Conservation (phyloP, 2,888 invertebrate species). For the Aquatica leii region DNA sequence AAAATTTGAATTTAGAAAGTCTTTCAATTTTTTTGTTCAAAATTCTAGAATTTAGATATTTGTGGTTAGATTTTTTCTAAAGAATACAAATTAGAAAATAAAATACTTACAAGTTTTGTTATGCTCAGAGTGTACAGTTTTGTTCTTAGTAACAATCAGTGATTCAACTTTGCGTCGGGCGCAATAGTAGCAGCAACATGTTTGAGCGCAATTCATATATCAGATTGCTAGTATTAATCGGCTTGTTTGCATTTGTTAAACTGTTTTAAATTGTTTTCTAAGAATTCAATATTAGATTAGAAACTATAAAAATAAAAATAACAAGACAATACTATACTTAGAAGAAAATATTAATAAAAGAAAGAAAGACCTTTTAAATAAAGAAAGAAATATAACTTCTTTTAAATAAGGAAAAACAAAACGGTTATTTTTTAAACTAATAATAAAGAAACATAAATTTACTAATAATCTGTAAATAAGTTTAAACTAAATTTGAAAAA, state of each 20-base stretch:
- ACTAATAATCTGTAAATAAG: background rate
- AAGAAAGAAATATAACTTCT: too few species aligned
- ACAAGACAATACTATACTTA: constrained; percentile 3
- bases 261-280: background rate
- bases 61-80: too few species aligned
- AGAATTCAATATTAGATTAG: background rate
- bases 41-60: too few species aligned
- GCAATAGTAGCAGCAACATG: background rate
- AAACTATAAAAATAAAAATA: constrained; percentile 2
- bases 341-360: background rate
- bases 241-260: background rate
- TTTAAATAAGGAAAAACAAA: too few species aligned
- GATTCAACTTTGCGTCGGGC: background rate
- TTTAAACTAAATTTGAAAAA: background rate
- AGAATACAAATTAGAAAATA: too few species aligned
- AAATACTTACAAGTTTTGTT: too few species aligned
- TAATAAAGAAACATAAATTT: background rate
- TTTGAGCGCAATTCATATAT: background rate
- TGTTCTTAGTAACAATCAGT: too few species aligned
- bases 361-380: background rate
- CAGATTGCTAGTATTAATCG: background rate
- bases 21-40: too few species aligned
- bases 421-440: too few species aligned
- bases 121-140: too few species aligned
- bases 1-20: too few species aligned